A percentile compares a stretch with the other conserved stretches of the same genome.
These are phyloP conservation scores for Pseudococcus jackbeardsleyi DNA, from an alignment of 2,888 invertebrate genomes.

Conservation along the genomic window DNA sequence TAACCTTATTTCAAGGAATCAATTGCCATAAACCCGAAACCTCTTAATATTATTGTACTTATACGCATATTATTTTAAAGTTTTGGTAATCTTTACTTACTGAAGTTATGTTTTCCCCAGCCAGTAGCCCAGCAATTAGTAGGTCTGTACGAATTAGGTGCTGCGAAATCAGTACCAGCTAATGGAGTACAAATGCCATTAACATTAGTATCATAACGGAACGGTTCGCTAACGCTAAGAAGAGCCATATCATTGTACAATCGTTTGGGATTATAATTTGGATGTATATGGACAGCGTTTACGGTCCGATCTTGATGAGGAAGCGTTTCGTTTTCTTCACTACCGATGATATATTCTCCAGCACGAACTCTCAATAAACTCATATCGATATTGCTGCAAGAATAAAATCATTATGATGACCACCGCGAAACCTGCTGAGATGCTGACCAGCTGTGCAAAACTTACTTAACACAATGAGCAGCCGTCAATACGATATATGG, in stretches of 20 bases:
- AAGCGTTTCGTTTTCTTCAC: constrained; percentile 74
- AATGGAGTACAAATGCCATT: constrained; percentile 80
- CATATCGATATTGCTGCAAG: constrained; percentile 64
- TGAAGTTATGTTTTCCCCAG: constrained; percentile 84
- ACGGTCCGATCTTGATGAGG: constrained; percentile 78
- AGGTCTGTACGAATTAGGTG: constrained; percentile 72
- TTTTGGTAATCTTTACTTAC: constrained; percentile 70
- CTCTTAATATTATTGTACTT: no score
- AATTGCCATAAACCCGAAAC: no score
- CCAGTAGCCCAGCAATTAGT: constrained; percentile 79
- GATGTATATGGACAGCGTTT: constrained; percentile 71
- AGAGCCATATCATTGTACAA: constrained; percentile 80
- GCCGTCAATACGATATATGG: constrained; percentile 83
- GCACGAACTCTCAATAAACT: constrained; percentile 73
- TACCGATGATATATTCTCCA: constrained; percentile 88
- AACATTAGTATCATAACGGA: constrained; percentile 77
- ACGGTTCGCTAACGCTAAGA: constrained; percentile 74
- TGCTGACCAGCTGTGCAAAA: constrained; percentile 3
- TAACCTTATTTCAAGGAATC: no score
- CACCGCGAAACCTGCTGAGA: no score
- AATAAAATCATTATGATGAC: neutral
- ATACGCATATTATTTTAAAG: no score
- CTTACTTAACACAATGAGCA: constrained; percentile 79
- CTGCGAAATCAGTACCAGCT: constrained; percentile 69
- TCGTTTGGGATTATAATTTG: constrained; percentile 74